Conservation (phyloP, 2,797 vertebrate genomes). For the Anguilla anguilla region DNA sequence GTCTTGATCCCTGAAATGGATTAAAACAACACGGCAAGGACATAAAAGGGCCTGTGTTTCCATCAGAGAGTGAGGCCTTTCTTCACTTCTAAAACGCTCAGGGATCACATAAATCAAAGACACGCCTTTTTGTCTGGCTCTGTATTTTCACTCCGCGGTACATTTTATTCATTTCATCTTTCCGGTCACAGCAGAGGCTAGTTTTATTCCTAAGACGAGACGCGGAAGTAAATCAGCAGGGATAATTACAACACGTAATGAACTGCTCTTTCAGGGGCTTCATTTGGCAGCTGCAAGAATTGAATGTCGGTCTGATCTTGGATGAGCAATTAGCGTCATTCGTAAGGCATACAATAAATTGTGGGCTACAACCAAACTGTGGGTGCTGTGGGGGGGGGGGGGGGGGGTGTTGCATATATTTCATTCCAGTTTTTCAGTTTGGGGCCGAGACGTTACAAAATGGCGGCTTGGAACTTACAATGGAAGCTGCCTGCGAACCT, state of each 20-base stretch:
- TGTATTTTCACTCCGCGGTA: no score
- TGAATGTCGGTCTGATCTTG: constrained; percentile 15
- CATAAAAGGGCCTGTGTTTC: background rate
- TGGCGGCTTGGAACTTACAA: background rate
- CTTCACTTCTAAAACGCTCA: background rate
- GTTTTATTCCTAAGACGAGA: background rate
- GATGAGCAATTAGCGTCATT: constrained; percentile 23
- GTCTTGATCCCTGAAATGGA: background rate
- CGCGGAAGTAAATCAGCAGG: background rate
- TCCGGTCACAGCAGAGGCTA: background rate
- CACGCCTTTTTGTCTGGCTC: background rate
- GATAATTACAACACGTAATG: background rate
- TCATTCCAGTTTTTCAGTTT: background rate
- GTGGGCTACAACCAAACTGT: background rate
- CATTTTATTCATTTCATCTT: background rate
- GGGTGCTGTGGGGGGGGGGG: background rate
- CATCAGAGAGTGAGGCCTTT: background rate
- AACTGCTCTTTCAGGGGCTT: background rate
- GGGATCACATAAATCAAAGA: background rate
- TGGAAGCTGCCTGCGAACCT: background rate
- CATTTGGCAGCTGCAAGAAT: constrained; percentile 22
- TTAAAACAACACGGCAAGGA: background rate
- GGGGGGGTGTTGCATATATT: background rate
- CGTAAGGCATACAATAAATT: constrained; percentile 11
- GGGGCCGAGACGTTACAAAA: background rate